Base-by-base conservation (phyloP, 2,888 invertebrate species). In the Phymatocera aterrima region DNA sequence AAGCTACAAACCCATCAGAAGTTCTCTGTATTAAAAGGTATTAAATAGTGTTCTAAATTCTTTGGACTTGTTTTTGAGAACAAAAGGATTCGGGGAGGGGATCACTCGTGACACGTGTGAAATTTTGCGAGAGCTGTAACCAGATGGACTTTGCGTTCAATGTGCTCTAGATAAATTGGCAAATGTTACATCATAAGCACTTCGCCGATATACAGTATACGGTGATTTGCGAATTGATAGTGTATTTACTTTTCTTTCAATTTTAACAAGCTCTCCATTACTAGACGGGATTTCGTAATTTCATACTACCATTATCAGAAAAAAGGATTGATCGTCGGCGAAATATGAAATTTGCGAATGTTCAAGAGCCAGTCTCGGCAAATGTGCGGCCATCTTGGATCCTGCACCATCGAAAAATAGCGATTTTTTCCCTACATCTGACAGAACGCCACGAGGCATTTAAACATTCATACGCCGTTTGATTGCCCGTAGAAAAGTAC, bases 321-420 rank as follows among this genome's bases (percentile, higher is more conserved):
- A 15, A 61, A 28, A 28, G 46, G 15, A 60, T 46, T 48, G 65
- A 65, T 60, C 43, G 78, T 78, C 61, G 60, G 70, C 81, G 64
- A 74, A 79, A 79, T 79, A 77, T 79, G 24, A 79, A 78, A 84
- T 81, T 77, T 75, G 65, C 68, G 79, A 79, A 79, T 78, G 61
- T 78, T 78, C 78, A 72, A 61, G 72, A 54, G 74, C 37, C 74
- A n/a, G n/a, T 75, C 60, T 60, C 60, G 57, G 75, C 75, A 15
- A 75, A 75, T 51, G 75, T 81, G 75, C 85, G 82, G 90, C 90
- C 90, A 90, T 90, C 87, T 90, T 90, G 89, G 83, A 88, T 90
- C 86, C 87, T 86, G 85, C 85, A 85, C 87, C 86, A 85, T 88
- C 85, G 84, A 88, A 88, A 88, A 87, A 86, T 85, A 85, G 83